phyloP scores from a whole-genome alignment of 2,797 vertebrate species.

The Saxicola maurus region DNA sequence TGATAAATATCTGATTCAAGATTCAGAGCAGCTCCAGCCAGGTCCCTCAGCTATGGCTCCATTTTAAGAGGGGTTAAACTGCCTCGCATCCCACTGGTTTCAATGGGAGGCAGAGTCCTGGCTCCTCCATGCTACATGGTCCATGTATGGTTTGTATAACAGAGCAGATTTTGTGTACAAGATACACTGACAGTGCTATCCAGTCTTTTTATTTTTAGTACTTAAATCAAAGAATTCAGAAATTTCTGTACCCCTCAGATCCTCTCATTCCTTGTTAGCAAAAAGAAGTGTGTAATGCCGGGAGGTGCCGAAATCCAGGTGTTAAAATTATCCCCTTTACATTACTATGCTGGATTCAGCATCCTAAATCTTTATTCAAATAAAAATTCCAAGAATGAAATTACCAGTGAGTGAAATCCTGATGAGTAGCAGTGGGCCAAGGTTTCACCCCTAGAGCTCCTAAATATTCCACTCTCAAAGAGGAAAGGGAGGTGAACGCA shows the following conservation, averaged over 20 bases:
- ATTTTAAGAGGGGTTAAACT: background rate
- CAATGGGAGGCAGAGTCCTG: background rate
- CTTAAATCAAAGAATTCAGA: background rate
- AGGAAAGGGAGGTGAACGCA: background rate
- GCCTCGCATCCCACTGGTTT: background rate
- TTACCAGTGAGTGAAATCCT: background rate
- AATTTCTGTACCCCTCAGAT: background rate
- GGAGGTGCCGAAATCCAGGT: background rate
- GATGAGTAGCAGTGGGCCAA: background rate
- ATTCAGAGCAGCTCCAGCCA: background rate
- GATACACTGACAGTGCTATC: background rate
- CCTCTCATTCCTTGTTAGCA: background rate
- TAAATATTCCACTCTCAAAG: background rate
- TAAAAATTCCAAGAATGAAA: background rate
- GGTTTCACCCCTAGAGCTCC: background rate
- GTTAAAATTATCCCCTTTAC: background rate
- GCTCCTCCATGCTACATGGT: background rate
- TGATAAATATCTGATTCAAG: background rate
- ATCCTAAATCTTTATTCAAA: background rate
- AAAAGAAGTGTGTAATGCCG: background rate
- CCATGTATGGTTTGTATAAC: background rate
- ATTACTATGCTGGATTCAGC: background rate
- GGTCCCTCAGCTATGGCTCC: background rate
- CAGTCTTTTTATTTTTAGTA: background rate
- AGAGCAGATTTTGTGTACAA: background rate